phyloP scores from a whole-genome alignment of 2,888 invertebrate genomes.

The Eristalis tenax region DNA sequence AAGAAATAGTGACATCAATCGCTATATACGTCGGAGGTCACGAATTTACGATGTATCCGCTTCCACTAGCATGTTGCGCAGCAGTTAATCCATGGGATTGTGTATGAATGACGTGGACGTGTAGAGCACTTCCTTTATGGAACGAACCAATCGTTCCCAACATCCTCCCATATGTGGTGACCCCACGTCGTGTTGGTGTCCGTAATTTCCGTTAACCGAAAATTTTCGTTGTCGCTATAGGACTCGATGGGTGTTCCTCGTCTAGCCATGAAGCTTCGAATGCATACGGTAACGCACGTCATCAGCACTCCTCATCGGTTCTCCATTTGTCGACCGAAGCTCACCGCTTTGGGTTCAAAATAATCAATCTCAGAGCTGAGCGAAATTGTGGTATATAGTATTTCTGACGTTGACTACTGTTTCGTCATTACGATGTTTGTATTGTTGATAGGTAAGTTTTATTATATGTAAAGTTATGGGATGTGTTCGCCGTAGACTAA shows the following conservation, averaged over 20 bases:
- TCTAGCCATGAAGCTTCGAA: constrained; percentile 48
- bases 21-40: no score
- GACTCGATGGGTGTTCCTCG: constrained; percentile 42
- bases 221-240: not conserved
- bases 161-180: no score
- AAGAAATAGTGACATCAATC: no score
- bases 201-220: not conserved
- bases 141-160: no score
- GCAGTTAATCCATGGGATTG: no score
- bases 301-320: not conserved
- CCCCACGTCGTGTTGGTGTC: no score
- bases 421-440: not conserved
- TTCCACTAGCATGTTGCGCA: no score
- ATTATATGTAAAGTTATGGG: not conserved
- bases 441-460: not conserved
- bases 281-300: not conserved
- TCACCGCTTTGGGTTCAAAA: not conserved
- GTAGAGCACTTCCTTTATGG: no score
- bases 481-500: not conserved
- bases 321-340: not conserved
- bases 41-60: no score
- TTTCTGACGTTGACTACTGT: not conserved
- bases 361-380: not conserved
- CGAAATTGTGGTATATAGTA: not conserved
- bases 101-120: no score